Evolutionary conservation across 2,797 vertebrate species (phyloP).

Genomic region (Danionella dracula): DNA sequence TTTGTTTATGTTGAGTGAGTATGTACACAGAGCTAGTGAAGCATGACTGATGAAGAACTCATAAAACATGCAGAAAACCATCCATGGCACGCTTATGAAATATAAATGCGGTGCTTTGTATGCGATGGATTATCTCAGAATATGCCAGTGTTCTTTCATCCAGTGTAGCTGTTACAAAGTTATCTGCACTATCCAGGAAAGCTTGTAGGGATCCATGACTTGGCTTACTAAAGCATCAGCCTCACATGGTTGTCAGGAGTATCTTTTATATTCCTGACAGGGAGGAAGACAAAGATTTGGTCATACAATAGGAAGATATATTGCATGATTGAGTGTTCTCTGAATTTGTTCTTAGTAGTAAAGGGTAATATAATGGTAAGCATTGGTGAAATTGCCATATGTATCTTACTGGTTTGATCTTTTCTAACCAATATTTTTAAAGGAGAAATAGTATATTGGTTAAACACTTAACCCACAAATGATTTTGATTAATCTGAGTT

Average conservation of each 20-base stretch:
- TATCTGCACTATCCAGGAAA: not conserved
- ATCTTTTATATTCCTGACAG: too few species aligned
- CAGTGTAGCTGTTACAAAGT: not conserved
- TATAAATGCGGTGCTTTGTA: conserved; percentile 40
- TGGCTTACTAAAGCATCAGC: not conserved
- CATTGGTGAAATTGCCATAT: too few species aligned
- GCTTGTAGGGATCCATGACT: not conserved
- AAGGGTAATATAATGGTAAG: too few species aligned
- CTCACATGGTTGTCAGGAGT: not conserved
- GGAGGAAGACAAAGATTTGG: not conserved
- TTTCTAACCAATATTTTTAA: too few species aligned
- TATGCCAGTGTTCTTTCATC: conserved; percentile 26
- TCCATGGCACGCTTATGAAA: conserved; percentile 35
- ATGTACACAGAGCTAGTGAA: not conserved
- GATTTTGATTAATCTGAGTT: too few species aligned
- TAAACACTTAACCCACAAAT: too few species aligned
- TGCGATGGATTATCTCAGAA: conserved; percentile 20
- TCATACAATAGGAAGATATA: not conserved
- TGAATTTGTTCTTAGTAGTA: too few species aligned
- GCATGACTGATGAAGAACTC: conserved; percentile 3
- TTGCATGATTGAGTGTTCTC: too few species aligned
- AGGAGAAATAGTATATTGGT: too few species aligned
- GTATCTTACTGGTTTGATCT: too few species aligned
- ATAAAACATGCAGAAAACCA: conserved; percentile 34
- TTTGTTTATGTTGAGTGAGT: not conserved